Evolutionary conservation across 2,797 vertebrate genomes (phyloP).

Genomic region (Syncerus caffer): DNA sequence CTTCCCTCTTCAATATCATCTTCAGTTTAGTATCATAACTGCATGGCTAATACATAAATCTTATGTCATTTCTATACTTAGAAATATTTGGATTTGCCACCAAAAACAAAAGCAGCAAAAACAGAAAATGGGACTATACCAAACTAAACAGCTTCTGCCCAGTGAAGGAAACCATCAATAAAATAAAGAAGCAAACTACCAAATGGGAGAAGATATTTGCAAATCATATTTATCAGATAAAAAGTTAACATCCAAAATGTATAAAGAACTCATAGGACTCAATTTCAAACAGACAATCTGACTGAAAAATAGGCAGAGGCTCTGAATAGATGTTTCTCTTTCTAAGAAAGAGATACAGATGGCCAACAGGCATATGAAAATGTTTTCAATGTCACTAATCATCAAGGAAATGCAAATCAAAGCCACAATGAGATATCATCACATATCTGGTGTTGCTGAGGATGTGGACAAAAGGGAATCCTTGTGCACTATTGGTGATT

Average conservation of each 20-base stretch:
- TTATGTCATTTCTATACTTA: background rate
- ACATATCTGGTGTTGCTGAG: background rate
- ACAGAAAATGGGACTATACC: background rate
- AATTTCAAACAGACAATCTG: background rate
- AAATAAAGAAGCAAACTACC: background rate
- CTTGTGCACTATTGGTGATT: background rate
- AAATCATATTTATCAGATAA: background rate
- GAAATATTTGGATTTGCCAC: background rate
- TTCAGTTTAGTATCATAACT: background rate
- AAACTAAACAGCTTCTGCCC: background rate
- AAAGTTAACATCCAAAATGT: background rate
- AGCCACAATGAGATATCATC: background rate
- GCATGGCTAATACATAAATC: background rate
- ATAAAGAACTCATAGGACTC: background rate
- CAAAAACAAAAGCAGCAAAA: background rate
- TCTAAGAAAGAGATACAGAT: background rate
- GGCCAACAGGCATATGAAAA: background rate
- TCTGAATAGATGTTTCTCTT: background rate
- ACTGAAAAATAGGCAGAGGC: background rate
- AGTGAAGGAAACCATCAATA: background rate
- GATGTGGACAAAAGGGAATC: background rate
- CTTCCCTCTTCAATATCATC: background rate
- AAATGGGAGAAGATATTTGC: background rate
- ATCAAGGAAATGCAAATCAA: background rate
- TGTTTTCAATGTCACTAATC: background rate